Percentiles rank a stretch among this genome's conserved stretches.
These are phyloP conservation scores for Leptinotarsa peninsularis DNA, from an alignment of 2,888 invertebrate genomes.

Conservation along the genomic window DNA sequence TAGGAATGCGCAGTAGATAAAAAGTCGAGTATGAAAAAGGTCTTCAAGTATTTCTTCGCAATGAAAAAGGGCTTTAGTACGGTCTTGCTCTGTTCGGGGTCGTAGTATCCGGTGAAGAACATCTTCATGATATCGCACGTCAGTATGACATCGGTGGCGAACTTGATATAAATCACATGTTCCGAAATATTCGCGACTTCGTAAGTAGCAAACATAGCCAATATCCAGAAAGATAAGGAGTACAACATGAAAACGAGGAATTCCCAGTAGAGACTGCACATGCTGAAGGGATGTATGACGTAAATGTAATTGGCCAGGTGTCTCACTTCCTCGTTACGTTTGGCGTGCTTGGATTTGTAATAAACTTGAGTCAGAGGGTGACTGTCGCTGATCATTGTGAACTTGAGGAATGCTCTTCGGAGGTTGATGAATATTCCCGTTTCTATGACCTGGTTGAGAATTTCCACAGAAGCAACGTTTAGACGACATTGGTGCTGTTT, in stretches of 20 bases:
- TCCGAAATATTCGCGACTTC: not conserved
- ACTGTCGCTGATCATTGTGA: slow-evolving; percentile 35
- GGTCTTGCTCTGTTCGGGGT: slow-evolving; percentile 37
- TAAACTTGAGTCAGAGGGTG: slow-evolving; percentile 39
- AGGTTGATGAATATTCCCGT: slow-evolving; percentile 42
- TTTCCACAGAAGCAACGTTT: not conserved
- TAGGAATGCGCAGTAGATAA: not conserved
- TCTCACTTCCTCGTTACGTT: slow-evolving; percentile 44
- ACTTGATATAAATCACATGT: not conserved
- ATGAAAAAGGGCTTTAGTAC: slow-evolving; percentile 31
- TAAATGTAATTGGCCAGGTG: slow-evolving; percentile 46
- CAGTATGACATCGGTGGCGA: slow-evolving; percentile 32
- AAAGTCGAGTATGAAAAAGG: slow-evolving; percentile 31
- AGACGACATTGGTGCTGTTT: slow-evolving; percentile 25
- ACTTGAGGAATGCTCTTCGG: slow-evolving; percentile 39
- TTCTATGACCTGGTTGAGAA: slow-evolving; percentile 34
- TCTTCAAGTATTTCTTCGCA: slow-evolving; percentile 33
- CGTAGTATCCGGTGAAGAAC: slow-evolving; percentile 47
- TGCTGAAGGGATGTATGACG: slow-evolving; percentile 51
- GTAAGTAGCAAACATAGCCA: slow-evolving; percentile 37
- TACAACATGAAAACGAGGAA: slow-evolving; percentile 43
- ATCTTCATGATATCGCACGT: slow-evolving; percentile 40
- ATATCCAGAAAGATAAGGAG: slow-evolving; percentile 31
- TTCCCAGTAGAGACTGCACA: slow-evolving; percentile 30
- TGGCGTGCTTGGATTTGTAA: slow-evolving; percentile 44